Evolutionary conservation across 2,113 vertebrate genomes (phyloP), one percentile per base, ranked within the genome.

Genomic region (Pelecanus crispus): DNA sequence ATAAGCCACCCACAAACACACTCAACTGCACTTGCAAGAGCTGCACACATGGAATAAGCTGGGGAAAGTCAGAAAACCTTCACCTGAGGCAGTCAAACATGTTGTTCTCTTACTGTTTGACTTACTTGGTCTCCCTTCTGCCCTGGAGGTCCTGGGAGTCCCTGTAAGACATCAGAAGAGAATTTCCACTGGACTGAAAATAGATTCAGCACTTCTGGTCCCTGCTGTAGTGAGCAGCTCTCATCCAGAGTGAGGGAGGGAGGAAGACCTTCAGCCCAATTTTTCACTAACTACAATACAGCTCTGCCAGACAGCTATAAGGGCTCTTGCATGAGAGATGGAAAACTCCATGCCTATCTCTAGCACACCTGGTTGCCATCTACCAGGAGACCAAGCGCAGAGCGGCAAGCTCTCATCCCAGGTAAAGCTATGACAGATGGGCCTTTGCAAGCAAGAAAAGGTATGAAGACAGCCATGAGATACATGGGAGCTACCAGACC

Each of bases 51-150:
- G 40, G 10, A 58, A 53, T 3, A 34, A 66, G 8, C 15, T 15
- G 40, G 22, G 17, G 13, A 36, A 65, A 80, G 52, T 28, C 58
- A 21, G 53, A 44, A 70, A 22, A 24, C 14, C 40, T 61, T 28
- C 59, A 40, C 6, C 32, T 20, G 58, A 47, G 56, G 21, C 44
- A 47, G 8, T 26, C 7, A 49, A 36, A 72, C 1, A 1, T 9
- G 52, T 9, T 36, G 8, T 47, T 38, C 38, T 32, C 40, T 18
- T 11, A 4, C 10, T 65, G n/a, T 5, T 44, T 21, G 79, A 97
- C 97, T 98, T 92, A 98, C 98, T 93, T 98, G 97, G 24, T 98
- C 98, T 96, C 99, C 99, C 93, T 99, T 99, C n/a, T 96, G 96
- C 59, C 99, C 99, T 34, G 98, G 50, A 25, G 97, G 94, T 90